A percentile compares a stretch with the other conserved stretches of the same genome.
Conservation (phyloP, 1,140 invertebrate species). For the Scaptomyza hsui region DNA sequence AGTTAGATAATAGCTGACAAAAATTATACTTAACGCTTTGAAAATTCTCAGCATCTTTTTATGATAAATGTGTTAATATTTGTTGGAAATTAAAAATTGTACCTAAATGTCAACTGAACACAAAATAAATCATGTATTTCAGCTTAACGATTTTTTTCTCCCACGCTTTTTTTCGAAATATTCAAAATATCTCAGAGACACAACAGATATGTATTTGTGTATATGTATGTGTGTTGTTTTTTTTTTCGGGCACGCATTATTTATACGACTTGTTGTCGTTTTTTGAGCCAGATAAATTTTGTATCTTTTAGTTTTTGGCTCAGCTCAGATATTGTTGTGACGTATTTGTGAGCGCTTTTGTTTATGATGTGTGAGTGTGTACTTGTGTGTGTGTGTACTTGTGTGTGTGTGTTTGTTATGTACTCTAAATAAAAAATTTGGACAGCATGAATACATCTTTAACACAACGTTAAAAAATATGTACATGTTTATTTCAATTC, state of each 20-base stretch:
- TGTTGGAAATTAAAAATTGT: too few species aligned
- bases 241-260: conserved; percentile 45
- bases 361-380: background rate
- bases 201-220: background rate
- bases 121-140: too few species aligned
- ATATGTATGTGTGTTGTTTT: conserved; percentile 31
- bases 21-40: too few species aligned
- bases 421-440: background rate
- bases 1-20: background rate
- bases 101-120: too few species aligned
- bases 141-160: too few species aligned
- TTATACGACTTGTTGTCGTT: conserved; percentile 49
- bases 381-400: conserved; percentile 13
- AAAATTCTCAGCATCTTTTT: too few species aligned
- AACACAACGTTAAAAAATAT: background rate
- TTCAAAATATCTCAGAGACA: conserved; percentile 7
- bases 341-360: background rate
- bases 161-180: background rate
- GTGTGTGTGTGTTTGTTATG: background rate
- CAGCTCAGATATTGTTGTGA: conserved; percentile 2
- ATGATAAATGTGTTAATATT: too few species aligned
- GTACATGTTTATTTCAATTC: background rate
- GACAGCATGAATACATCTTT: background rate
- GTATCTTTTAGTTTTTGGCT: conserved; percentile 25
- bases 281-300: conserved; percentile 37